phyloP scores from a whole-genome alignment of 2,113 vertebrate genomes.

The Hemiscyllium ocellatum region DNA sequence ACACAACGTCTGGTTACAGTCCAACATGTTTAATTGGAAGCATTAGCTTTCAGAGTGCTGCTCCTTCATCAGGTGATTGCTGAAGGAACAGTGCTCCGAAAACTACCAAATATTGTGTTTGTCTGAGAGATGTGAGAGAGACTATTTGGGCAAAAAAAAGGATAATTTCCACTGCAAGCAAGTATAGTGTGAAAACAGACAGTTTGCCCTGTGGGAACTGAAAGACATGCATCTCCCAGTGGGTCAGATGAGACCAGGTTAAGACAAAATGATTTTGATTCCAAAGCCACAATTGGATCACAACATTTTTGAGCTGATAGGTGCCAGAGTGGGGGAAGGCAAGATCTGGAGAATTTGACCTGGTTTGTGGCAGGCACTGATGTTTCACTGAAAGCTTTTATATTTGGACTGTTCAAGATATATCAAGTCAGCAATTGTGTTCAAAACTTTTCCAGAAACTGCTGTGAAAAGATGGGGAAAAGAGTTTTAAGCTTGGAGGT shows the following conservation, averaged over 20 bases:
- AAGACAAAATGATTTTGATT: not conserved
- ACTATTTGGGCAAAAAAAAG: not conserved
- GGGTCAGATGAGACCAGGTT: not conserved
- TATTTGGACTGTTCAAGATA: not conserved
- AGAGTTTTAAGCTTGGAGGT: not conserved
- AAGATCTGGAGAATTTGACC: not conserved
- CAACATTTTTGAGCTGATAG: not conserved
- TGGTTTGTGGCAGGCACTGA: not conserved
- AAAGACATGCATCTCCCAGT: not conserved
- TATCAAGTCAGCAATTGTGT: not conserved
- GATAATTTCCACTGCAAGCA: not conserved
- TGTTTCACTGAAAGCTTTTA: not conserved
- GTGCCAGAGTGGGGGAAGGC: not conserved
- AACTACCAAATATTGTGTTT: not conserved
- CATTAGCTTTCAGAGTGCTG: too few species aligned
- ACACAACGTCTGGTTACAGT: too few species aligned
- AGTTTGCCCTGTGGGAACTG: not conserved
- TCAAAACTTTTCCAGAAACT: not conserved
- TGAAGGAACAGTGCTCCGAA: too few species aligned
- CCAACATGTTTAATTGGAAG: too few species aligned
- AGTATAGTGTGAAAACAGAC: not conserved
- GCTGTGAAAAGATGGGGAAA: not conserved
- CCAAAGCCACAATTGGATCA: not conserved
- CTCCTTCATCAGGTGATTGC: too few species aligned
- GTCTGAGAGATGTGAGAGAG: not conserved